phyloP scores from a whole-genome alignment of 2,797 vertebrate species.

The Buceros bicornis region DNA sequence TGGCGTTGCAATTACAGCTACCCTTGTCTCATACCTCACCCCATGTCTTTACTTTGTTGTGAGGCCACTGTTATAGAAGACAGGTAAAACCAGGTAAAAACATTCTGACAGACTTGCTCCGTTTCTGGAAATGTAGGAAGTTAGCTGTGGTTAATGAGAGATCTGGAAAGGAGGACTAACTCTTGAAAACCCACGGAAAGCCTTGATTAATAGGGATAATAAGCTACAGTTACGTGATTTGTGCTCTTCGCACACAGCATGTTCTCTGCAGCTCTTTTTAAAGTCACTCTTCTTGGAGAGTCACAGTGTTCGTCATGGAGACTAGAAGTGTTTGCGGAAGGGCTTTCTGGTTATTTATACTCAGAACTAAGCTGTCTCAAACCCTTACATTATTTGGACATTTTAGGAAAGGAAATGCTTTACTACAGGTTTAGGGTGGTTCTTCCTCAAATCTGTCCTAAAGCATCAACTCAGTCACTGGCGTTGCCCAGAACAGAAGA shows the following conservation, averaged over 20 bases:
- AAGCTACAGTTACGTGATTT: neutral
- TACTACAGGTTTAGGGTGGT: neutral
- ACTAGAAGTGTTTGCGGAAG: neutral
- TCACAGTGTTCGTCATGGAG: neutral
- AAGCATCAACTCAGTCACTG: neutral
- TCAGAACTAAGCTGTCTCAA: neutral
- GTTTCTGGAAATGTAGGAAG: neutral
- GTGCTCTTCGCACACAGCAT: neutral
- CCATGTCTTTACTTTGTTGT: neutral
- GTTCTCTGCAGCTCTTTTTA: neutral
- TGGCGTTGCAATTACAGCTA: neutral
- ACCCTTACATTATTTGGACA: neutral
- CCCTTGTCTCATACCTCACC: neutral
- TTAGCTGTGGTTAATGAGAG: neutral
- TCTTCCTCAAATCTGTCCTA: neutral
- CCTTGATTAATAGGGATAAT: neutral
- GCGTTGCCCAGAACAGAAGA: neutral
- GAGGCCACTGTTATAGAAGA: fast-evolving
- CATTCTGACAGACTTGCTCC: neutral
- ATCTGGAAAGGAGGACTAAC: neutral
- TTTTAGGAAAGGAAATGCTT: neutral
- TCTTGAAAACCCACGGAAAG: neutral
- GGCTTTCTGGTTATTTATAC: neutral
- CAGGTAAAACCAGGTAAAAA: neutral
- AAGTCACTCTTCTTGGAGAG: neutral